Conservation (phyloP, 2,797 vertebrate species). For the Danio choprae region DNA sequence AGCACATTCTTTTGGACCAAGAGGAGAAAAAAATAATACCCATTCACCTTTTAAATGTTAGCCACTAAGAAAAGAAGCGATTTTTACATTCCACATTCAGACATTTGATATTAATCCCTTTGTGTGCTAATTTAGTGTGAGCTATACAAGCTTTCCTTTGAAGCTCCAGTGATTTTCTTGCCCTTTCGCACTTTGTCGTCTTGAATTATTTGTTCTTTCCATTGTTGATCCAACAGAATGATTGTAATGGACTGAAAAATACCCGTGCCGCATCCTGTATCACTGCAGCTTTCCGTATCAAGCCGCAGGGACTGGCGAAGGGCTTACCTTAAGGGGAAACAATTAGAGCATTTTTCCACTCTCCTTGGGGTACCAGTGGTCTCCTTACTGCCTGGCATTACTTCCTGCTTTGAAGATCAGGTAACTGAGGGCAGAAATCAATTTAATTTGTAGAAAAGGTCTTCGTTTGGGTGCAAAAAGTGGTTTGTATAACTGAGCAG, state of each 20-base stretch:
- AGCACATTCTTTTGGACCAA: slow-evolving; percentile 56
- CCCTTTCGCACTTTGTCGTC: background rate
- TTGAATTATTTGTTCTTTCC: slow-evolving; percentile 39
- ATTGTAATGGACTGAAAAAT: slow-evolving; percentile 20
- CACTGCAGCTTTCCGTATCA: slow-evolving; percentile 45
- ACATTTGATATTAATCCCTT: slow-evolving; percentile 11
- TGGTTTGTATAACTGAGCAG: no score
- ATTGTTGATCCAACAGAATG: slow-evolving; percentile 8
- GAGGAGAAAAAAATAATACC: slow-evolving; percentile 29
- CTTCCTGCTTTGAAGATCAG: slow-evolving; percentile 55
- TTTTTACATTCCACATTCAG: slow-evolving; percentile 27
- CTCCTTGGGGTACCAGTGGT: slow-evolving; percentile 44
- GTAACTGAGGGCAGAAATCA: slow-evolving; percentile 52
- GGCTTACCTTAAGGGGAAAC: slow-evolving; percentile 61
- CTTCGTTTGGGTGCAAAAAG: background rate
- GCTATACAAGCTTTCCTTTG: slow-evolving; percentile 1
- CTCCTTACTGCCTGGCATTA: slow-evolving; percentile 51
- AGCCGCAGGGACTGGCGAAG: slow-evolving; percentile 29
- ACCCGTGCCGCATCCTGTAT: slow-evolving; percentile 24
- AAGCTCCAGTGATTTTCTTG: slow-evolving; percentile 1
- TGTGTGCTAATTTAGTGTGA: slow-evolving; percentile 5
- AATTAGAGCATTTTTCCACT: slow-evolving; percentile 60
- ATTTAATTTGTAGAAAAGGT: slow-evolving; percentile 15
- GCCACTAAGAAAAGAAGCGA: slow-evolving; percentile 34
- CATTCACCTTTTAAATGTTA: slow-evolving; percentile 48